Evolutionary conservation across 2,888 invertebrate species (phyloP).

Genomic region (Drosophila limbata): DNA sequence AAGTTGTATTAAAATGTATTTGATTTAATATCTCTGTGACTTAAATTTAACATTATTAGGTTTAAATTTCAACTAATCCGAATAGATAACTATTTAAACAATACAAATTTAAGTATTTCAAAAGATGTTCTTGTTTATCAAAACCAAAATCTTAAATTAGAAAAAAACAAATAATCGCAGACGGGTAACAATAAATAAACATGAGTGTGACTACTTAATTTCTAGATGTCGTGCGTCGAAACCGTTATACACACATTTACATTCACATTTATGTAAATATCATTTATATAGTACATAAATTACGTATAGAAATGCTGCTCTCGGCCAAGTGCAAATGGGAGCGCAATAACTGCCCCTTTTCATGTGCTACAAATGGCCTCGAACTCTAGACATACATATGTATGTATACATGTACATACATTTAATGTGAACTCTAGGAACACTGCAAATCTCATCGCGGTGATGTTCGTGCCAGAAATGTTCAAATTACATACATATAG

Average conservation of each 20-base stretch:
- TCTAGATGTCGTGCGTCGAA: constrained; percentile 49
- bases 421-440: constrained; percentile 45
- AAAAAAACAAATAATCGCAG: constrained; percentile 49
- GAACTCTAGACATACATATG: constrained; percentile 35
- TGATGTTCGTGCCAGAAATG: constrained; percentile 23
- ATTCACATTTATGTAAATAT: constrained; percentile 37
- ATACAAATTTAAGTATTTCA: constrained; percentile 29
- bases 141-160: constrained; percentile 6
- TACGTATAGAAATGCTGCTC: constrained; percentile 52
- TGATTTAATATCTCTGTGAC: constrained; percentile 52
- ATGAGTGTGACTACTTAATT: constrained; percentile 48
- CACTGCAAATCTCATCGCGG: constrained; percentile 52
- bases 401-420: constrained; percentile 17
- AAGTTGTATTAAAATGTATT: constrained; percentile 54
- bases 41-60: constrained; percentile 48
- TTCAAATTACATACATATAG: constrained; percentile 19
- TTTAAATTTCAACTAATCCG: constrained; percentile 57
- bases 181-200: constrained; percentile 47
- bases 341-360: constrained; percentile 52
- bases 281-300: constrained; percentile 43
- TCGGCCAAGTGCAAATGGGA: constrained; percentile 26
- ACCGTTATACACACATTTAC: constrained; percentile 36
- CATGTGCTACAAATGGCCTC: constrained; percentile 2
- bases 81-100: constrained; percentile 37
- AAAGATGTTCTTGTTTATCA: constrained; percentile 16